A percentile compares a stretch with the other conserved stretches of the same genome.
These are phyloP conservation scores for Papilio helenus DNA, from an alignment of 1,140 invertebrate genomes.

Conservation along the genomic window DNA sequence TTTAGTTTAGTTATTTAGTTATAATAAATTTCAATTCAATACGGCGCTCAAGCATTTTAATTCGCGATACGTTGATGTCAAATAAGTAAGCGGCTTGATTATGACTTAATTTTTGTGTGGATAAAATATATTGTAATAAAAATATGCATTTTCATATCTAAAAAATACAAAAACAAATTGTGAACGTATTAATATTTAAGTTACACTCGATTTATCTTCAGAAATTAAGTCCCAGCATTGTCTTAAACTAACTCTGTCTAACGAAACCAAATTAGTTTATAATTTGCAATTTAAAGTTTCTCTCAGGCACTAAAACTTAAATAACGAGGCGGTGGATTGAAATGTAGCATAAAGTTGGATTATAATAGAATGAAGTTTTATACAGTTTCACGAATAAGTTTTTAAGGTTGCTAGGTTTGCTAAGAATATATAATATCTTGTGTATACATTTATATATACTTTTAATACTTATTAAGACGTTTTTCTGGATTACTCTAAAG, in stretches of 20 bases:
- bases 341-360: constrained; percentile 8
- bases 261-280: constrained; percentile 22
- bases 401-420: neutral
- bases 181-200: constrained; percentile 1
- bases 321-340: constrained; percentile 17
- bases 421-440: no score
- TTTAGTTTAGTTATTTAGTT: no score
- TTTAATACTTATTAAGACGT: no score
- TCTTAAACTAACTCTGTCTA: constrained; percentile 20
- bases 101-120: no score
- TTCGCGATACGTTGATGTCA: no score
- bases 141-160: neutral
- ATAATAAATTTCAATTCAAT: no score
- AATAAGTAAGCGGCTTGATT: no score
- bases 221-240: neutral
- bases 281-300: constrained; percentile 29
- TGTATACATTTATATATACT: no score
- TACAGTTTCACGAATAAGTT: neutral
- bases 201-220: neutral
- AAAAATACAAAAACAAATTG: neutral
- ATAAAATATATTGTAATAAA: no score
- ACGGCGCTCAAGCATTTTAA: no score
- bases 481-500: no score
- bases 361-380: neutral
- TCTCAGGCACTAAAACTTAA: constrained; percentile 8